phyloP scores from a whole-genome alignment of 2,888 invertebrate genomes.

The Alitta virens region DNA sequence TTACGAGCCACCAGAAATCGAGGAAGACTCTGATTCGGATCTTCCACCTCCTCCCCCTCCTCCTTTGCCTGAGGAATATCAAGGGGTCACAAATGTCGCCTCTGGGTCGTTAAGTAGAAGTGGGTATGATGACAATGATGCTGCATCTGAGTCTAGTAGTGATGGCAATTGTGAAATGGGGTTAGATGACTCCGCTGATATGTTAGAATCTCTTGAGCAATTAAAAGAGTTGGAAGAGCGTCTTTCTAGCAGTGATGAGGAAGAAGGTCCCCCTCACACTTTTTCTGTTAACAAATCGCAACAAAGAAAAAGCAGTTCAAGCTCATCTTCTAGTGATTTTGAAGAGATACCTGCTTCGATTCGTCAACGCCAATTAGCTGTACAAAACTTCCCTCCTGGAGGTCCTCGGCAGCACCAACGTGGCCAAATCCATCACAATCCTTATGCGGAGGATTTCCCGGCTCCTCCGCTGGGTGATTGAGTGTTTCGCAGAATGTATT shows the following conservation, averaged over 20 bases:
- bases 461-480: too few species aligned
- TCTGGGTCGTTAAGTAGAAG: too few species aligned
- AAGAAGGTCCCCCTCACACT: neutral
- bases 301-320: slow-evolving; percentile 1
- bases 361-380: neutral
- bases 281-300: neutral
- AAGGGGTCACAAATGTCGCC: too few species aligned
- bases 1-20: neutral
- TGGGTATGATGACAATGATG: too few species aligned
- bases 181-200: slow-evolving; percentile 2
- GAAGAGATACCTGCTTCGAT: slow-evolving; percentile 4
- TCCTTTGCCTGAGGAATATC: neutral
- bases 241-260: neutral
- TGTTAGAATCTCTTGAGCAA: slow-evolving; percentile 4
- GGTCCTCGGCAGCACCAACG: too few species aligned
- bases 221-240: neutral
- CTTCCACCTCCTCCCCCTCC: slow-evolving; percentile 11
- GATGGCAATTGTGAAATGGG: neutral
- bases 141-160: too few species aligned
- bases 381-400: too few species aligned
- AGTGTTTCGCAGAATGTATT: too few species aligned
- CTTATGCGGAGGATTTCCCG: too few species aligned
- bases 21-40: slow-evolving; percentile 10
- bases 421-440: too few species aligned
- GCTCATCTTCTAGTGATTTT: slow-evolving; percentile 8